Evolutionary conservation across 2,113 vertebrate genomes (phyloP).

Genomic region (Cnemophilus loriae): DNA sequence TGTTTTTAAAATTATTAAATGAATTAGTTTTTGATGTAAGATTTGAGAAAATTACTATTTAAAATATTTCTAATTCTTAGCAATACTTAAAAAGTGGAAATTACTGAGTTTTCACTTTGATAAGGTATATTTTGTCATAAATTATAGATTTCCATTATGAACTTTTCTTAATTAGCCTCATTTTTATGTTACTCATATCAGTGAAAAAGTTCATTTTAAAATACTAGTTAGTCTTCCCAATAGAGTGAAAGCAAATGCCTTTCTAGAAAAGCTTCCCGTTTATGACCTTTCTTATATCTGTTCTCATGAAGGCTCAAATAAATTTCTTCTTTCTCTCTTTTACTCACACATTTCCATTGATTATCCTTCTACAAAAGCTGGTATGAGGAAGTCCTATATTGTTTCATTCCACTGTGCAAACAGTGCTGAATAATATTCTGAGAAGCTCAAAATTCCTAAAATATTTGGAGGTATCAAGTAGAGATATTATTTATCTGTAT

Average conservation of each 20-base stretch:
- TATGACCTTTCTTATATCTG: not conserved
- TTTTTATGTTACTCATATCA: not conserved
- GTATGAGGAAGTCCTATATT: not conserved
- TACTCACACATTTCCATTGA: not conserved
- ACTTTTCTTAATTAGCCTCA: not conserved
- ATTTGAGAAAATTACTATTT: not conserved
- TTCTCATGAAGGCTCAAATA: not conserved
- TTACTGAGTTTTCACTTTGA: not conserved
- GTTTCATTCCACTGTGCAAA: not conserved
- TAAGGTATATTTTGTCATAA: not conserved
- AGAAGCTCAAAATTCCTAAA: not conserved
- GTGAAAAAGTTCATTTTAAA: not conserved
- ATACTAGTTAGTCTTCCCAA: not conserved
- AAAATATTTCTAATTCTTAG: not conserved
- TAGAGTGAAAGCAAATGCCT: not conserved
- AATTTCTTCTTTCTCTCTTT: not conserved
- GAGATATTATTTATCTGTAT: conserved; percentile 32
- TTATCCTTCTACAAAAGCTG: not conserved
- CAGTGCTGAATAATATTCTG: not conserved
- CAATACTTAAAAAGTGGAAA: not conserved
- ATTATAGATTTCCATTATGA: not conserved
- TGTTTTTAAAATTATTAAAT: not conserved
- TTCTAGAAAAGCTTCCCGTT: not conserved
- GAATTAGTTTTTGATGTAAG: not conserved
- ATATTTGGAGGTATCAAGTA: conserved; percentile 11